phyloP scores from a whole-genome alignment of 2,888 invertebrate species.

The Antitype chi region DNA sequence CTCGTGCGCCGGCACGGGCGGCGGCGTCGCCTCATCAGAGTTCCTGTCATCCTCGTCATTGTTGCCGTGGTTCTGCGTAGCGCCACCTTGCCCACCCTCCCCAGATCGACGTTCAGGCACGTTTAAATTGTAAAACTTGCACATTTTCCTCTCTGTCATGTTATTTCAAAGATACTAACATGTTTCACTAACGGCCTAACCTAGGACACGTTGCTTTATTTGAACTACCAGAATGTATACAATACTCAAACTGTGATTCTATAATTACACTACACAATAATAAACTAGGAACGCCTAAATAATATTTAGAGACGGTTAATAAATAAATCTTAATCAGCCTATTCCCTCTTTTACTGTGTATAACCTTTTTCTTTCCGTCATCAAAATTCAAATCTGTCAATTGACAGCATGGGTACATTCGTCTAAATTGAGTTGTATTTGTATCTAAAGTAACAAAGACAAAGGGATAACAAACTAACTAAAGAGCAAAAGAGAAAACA shows the following conservation, averaged over 20 bases:
- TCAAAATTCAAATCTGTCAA: constrained; percentile 89
- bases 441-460: constrained; percentile 20
- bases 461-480: neutral
- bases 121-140: constrained; percentile 90
- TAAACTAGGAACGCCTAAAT: constrained; percentile 72
- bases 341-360: constrained; percentile 88
- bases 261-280: constrained; percentile 74
- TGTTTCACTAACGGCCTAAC: constrained; percentile 90
- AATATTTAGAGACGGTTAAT: constrained; percentile 74
- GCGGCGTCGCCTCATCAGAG: constrained; percentile 81
- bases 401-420: constrained; percentile 82
- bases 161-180: constrained; percentile 88
- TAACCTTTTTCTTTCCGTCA: constrained; percentile 91
- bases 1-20: constrained; percentile 94
- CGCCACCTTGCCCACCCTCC: constrained; percentile 80
- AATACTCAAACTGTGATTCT: constrained; percentile 74
- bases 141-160: constrained; percentile 91
- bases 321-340: constrained; percentile 82
- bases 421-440: constrained; percentile 47
- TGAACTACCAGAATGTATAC: constrained; percentile 77
- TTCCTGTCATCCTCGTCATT: constrained; percentile 85
- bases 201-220: constrained; percentile 88
- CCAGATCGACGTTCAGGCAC: constrained; percentile 89
- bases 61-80: constrained; percentile 79
- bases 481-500: constrained; percentile 39